A percentile compares a stretch with the other conserved stretches of the same genome.
Conservation (phyloP, 1,140 invertebrate genomes). For the Lethrus apterus region DNA sequence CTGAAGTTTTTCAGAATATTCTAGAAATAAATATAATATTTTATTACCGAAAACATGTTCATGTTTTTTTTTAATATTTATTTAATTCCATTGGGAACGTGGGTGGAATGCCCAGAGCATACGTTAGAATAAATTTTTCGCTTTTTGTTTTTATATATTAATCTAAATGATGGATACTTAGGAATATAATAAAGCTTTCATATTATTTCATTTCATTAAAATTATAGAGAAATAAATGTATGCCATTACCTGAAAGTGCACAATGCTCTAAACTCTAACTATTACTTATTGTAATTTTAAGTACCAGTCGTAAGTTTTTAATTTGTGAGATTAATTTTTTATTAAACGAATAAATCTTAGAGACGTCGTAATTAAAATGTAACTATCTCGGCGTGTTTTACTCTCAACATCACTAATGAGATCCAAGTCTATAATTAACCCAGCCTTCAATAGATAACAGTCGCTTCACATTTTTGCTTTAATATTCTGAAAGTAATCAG, state of each 20-base stretch:
- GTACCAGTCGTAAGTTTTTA: background rate
- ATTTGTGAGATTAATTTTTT: background rate
- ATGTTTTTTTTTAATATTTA: no score
- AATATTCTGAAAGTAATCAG: slow-evolving; percentile 28
- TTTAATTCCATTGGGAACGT: no score
- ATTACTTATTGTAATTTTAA: no score
- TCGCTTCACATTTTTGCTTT: slow-evolving; percentile 20
- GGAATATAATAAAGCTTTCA: no score
- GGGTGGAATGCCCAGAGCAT: no score
- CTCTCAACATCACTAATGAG: slow-evolving; percentile 23
- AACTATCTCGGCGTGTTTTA: slow-evolving; percentile 21
- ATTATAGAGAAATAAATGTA: background rate
- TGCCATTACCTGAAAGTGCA: background rate
- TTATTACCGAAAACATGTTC: no score
- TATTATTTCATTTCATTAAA: no score
- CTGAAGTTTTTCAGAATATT: no score
- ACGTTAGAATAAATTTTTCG: no score
- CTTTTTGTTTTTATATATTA: no score
- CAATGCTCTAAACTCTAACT: background rate
- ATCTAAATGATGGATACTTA: no score
- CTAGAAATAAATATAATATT: no score
- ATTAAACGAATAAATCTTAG: slow-evolving; percentile 21
- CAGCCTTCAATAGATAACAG: slow-evolving; percentile 26
- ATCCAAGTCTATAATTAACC: slow-evolving; percentile 27
- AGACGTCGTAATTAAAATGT: slow-evolving; percentile 26